Percentiles rank a stretch among this genome's conserved stretches.
Evolutionary conservation across 2,888 invertebrate genomes (phyloP).

Genomic region (Lochmaea capreae): DNA sequence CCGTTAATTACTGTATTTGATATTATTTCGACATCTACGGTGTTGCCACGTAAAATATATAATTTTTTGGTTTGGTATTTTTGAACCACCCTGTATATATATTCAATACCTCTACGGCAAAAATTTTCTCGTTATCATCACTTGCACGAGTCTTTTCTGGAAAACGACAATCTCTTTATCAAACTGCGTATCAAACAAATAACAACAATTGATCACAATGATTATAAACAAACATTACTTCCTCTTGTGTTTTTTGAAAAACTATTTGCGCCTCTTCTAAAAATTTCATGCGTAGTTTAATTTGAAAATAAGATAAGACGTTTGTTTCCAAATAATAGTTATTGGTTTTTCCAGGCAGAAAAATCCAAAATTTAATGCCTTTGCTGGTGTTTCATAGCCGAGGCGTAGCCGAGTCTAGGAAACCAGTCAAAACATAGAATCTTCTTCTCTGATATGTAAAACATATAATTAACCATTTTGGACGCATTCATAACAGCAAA

Average conservation of each 20-base stretch:
- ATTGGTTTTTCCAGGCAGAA: too few species aligned
- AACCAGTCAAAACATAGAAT: too few species aligned
- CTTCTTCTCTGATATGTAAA: too few species aligned
- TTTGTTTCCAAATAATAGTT: too few species aligned
- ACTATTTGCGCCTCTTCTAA: neutral
- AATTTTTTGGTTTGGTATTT: too few species aligned
- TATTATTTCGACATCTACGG: neutral
- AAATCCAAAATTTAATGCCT: too few species aligned
- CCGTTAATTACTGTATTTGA: neutral
- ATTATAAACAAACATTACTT: neutral
- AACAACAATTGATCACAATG: neutral
- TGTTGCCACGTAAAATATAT: neutral
- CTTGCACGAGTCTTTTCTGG: neutral
- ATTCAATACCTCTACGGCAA: too few species aligned
- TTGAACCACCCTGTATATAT: too few species aligned
- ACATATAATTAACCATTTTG: too few species aligned
- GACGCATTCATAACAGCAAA: too few species aligned
- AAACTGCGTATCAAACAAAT: neutral
- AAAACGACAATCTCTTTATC: neutral
- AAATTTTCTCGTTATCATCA: neutral
- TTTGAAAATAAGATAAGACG: neutral
- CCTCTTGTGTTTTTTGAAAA: neutral
- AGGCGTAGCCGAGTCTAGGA: too few species aligned
- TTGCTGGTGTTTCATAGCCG: too few species aligned
- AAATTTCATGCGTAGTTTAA: neutral